These are phyloP conservation scores for Meriones unguiculatus DNA, from an alignment of 2,113 vertebrate species.

Conservation along the genomic window DNA sequence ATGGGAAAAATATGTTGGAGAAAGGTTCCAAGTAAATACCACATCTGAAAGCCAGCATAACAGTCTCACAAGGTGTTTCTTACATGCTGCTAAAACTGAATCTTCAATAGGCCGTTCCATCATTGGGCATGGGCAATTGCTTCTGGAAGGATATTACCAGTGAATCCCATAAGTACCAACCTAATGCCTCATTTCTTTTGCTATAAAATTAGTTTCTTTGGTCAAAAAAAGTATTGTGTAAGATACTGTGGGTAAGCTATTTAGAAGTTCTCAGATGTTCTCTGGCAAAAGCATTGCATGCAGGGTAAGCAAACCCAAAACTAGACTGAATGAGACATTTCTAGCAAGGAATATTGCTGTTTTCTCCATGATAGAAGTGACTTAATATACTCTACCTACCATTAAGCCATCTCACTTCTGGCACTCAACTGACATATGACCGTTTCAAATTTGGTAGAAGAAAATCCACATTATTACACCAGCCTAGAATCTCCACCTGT, in stretches of 20 bases:
- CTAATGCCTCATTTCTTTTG: constrained; percentile 41
- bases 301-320: constrained; percentile 35
- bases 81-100: not conserved
- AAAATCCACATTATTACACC: not conserved
- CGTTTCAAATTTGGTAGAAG: not conserved
- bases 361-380: not conserved
- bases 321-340: constrained; percentile 4
- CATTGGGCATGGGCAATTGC: constrained; percentile 47
- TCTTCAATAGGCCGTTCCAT: constrained; percentile 36
- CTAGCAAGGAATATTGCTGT: not conserved
- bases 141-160: constrained; percentile 54
- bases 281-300: not conserved
- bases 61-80: constrained; percentile 31
- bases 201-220: constrained; percentile 53
- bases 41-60: constrained; percentile 25
- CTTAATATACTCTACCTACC: not conserved
- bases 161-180: constrained; percentile 53
- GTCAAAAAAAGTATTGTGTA: constrained; percentile 55
- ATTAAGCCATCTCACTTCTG: not conserved
- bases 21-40: constrained; percentile 36
- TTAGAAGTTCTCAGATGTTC: constrained; percentile 49
- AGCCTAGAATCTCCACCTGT: not conserved
- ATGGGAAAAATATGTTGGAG: constrained; percentile 24
- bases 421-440: not conserved
- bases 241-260: constrained; percentile 4